These are phyloP conservation scores for Ecliptopera silaceata DNA, from an alignment of 2,888 invertebrate species.

Conservation along the genomic window DNA sequence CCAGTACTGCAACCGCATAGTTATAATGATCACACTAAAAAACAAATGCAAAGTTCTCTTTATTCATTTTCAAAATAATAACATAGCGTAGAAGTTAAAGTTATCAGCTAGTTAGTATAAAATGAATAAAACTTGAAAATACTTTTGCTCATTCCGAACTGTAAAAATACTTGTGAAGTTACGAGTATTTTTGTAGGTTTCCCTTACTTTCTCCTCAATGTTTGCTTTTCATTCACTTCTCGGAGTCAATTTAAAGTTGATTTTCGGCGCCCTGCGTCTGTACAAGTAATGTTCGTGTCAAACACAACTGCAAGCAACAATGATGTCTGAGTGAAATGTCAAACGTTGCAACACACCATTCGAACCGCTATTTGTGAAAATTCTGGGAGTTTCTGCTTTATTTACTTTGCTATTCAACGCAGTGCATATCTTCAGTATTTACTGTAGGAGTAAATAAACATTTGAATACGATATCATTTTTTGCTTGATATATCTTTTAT, in stretches of 20 bases:
- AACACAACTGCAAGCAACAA: slow-evolving; percentile 65
- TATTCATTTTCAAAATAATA: too few relatives aligned
- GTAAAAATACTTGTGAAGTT: too few relatives aligned
- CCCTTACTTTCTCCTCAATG: slow-evolving; percentile 13
- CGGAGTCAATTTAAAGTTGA: slow-evolving; percentile 49
- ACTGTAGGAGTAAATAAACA: too few relatives aligned
- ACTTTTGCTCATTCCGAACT: slow-evolving; percentile 7
- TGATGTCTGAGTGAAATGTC: slow-evolving; percentile 62
- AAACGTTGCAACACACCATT: slow-evolving; percentile 33
- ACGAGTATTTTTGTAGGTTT: slow-evolving; percentile 19
- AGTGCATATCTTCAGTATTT: too few relatives aligned
- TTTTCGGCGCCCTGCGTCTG: slow-evolving; percentile 48
- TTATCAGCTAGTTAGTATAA: not conserved
- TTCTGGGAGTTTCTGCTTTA: slow-evolving; percentile 1
- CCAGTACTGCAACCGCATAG: too few relatives aligned
- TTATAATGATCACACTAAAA: too few relatives aligned
- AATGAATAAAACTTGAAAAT: slow-evolving; percentile 20
- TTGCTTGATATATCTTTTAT: too few relatives aligned
- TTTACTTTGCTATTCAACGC: too few relatives aligned
- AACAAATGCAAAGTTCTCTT: too few relatives aligned
- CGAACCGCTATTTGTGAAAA: slow-evolving; percentile 14
- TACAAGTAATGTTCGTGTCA: slow-evolving; percentile 72
- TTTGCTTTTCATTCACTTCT: slow-evolving; percentile 25
- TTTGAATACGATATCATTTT: too few relatives aligned
- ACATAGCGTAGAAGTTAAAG: too few relatives aligned